Evolutionary conservation across 2,113 vertebrate species (phyloP), one percentile per base, ranked within the genome.

Genomic region (Marmota flaviventris): DNA sequence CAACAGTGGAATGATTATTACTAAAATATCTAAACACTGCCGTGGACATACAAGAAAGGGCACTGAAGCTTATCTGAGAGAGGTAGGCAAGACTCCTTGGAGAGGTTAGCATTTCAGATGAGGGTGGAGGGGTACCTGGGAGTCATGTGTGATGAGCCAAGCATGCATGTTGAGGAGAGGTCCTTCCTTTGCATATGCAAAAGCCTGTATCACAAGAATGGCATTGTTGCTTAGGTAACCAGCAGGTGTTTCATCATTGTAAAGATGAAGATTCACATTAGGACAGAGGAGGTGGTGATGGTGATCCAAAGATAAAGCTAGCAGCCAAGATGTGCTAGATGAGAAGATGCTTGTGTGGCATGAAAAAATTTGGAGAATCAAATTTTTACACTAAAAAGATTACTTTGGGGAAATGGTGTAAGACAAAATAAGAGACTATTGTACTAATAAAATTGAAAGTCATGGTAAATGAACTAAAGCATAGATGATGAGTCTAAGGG

Each of bases 331-430:
- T 34, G 18, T 34, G 20, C 70, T 89, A 48, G 53, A 7, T 14
- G 32, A 78, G 24, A 25, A 77, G 58, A 91, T 2, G 34, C 48
- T 13, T 61, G 8, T 10, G 32, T 7, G 8, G 34, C 11, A 63
- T 34, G 18, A 88, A 88, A 58, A 32, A 86, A 76, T 81, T 85
- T 39, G 76, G 67, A 69, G 22, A 4, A 89, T 77, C 29, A 86
- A 1, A 86, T 70, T 82, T 95, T 92, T 78, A 70, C 45, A 37
- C 84, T 69, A 76, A 95, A 75, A 82, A 77, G 25, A n/a, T 69
- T 78, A 58, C 42, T 87, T 84, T 37, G 10, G 16, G 81, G 32
- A 82, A 90, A 53, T 2, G 3, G 16, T 61, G 51, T 58, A 20
- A 27, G 58, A 51, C 63, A 94, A 85, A 25, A 73, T 73, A 22